phyloP scores from a whole-genome alignment of 2,797 vertebrate genomes.

The Megalops cyprinoides region DNA sequence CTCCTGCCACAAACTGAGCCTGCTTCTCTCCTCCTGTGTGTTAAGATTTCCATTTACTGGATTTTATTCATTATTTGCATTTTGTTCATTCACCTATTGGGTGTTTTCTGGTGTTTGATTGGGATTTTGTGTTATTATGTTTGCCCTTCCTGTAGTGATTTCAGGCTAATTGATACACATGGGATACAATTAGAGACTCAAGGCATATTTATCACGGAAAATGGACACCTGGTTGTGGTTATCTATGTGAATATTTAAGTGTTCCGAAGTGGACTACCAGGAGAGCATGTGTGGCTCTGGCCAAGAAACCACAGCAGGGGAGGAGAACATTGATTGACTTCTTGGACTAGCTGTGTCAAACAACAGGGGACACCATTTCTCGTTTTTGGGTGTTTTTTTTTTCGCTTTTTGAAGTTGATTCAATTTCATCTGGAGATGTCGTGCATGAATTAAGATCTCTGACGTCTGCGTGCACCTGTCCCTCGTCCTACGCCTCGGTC shows the following conservation, averaged over 20 bases:
- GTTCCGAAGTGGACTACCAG: not conserved
- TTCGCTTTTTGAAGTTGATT: not conserved
- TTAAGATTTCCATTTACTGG: not conserved
- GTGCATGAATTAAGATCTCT: not conserved
- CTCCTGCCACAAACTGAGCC: too few species aligned
- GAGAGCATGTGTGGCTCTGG: not conserved
- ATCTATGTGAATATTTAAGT: slow-evolving; percentile 11
- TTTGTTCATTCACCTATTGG: not conserved
- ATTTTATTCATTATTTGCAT: not conserved
- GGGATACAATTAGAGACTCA: slow-evolving; percentile 10
- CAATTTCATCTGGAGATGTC: not conserved
- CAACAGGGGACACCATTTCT: not conserved
- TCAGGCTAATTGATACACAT: slow-evolving; percentile 10
- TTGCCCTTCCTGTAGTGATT: not conserved
- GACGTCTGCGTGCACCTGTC: not conserved
- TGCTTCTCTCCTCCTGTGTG: not conserved
- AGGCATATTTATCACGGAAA: slow-evolving; percentile 20
- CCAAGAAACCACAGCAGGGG: not conserved
- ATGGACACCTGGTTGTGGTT: slow-evolving; percentile 19
- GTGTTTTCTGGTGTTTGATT: not conserved
- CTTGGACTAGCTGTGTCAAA: not conserved
- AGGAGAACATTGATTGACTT: too few species aligned
- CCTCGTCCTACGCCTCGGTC: not conserved
- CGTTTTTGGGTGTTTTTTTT: not conserved
- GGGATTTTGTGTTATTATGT: not conserved